Percentiles rank a stretch among this genome's conserved stretches.
These are phyloP conservation scores for Gila robusta DNA, from an alignment of 2,797 vertebrate genomes.

Conservation along the genomic window DNA sequence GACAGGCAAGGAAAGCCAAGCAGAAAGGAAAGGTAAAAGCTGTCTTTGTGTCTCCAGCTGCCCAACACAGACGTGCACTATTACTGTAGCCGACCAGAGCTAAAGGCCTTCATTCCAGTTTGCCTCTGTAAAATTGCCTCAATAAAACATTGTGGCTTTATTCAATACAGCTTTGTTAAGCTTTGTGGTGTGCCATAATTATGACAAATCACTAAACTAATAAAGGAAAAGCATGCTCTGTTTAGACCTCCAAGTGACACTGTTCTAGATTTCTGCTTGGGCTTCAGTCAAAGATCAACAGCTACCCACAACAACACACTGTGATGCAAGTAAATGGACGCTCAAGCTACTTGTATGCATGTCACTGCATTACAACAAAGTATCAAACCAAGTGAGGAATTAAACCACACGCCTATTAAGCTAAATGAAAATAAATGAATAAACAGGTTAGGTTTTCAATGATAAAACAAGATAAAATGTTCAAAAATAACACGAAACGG, in stretches of 20 bases:
- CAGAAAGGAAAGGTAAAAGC: constrained; percentile 56
- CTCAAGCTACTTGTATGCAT: constrained; percentile 27
- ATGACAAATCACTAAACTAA: constrained; percentile 60
- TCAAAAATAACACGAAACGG: background rate
- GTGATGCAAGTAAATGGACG: constrained; percentile 9
- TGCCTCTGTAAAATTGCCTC: constrained; percentile 42
- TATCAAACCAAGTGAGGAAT: background rate
- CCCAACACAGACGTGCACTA: constrained; percentile 45
- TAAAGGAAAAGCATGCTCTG: constrained; percentile 30
- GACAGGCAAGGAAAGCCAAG: constrained; percentile 32
- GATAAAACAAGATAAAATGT: background rate
- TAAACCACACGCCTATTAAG: background rate
- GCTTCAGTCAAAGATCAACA: background rate
- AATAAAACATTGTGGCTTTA: constrained; percentile 61
- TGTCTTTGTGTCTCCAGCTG: constrained; percentile 55
- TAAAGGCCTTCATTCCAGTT: constrained; percentile 39
- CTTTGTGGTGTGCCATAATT: constrained; percentile 44
- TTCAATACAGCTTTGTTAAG: constrained; percentile 54
- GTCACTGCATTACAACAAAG: constrained; percentile 20
- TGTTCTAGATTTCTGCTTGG: constrained; percentile 11
- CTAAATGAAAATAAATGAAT: background rate
- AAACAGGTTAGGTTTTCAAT: background rate
- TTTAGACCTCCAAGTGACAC: constrained; percentile 16
- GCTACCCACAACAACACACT: background rate
- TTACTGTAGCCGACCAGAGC: constrained; percentile 36